A percentile compares a stretch with the other conserved stretches of the same genome.
phyloP scores from a whole-genome alignment of 1,140 invertebrate genomes.

The Bombus turneri region DNA sequence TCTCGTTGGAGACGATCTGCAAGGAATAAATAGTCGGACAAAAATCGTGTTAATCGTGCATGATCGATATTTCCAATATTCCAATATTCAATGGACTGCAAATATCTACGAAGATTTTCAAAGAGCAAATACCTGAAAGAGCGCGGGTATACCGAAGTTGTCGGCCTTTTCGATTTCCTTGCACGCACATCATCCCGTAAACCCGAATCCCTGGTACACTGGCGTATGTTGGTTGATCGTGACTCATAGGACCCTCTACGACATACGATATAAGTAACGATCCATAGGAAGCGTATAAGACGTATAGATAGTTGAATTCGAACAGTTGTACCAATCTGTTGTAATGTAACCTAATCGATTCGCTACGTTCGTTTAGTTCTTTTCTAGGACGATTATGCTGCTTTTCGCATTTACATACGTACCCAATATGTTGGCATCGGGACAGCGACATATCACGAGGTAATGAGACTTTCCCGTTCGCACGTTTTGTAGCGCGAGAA shows the following conservation, averaged over 20 bases:
- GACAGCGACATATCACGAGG: constrained; percentile 95
- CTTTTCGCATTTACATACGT: constrained; percentile 71
- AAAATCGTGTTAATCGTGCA: too few species aligned
- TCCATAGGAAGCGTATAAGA: too few species aligned
- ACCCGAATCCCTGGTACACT: constrained; percentile 95
- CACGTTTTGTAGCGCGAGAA: constrained; percentile 95
- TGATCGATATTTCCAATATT: too few species aligned
- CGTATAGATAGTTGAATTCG: too few species aligned
- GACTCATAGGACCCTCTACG: constrained; percentile 94
- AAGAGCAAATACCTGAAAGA: constrained; percentile 72
- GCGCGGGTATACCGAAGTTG: constrained; percentile 82
- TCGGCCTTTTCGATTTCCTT: constrained; percentile 81
- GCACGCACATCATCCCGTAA: constrained; percentile 96
- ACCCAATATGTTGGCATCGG: constrained; percentile 92
- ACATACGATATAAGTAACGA: neutral
- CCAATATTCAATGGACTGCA: too few species aligned
- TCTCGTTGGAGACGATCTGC: neutral
- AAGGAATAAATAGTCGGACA: neutral
- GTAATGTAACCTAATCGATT: too few species aligned
- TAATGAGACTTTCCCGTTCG: constrained; percentile 97
- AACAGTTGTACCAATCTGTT: too few species aligned
- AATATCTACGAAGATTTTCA: neutral
- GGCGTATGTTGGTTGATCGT: constrained; percentile 96
- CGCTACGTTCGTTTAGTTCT: too few species aligned
- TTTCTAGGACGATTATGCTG: neutral